Base-by-base conservation (phyloP, 1,140 invertebrate species). In the Drosophila guanche region DNA sequence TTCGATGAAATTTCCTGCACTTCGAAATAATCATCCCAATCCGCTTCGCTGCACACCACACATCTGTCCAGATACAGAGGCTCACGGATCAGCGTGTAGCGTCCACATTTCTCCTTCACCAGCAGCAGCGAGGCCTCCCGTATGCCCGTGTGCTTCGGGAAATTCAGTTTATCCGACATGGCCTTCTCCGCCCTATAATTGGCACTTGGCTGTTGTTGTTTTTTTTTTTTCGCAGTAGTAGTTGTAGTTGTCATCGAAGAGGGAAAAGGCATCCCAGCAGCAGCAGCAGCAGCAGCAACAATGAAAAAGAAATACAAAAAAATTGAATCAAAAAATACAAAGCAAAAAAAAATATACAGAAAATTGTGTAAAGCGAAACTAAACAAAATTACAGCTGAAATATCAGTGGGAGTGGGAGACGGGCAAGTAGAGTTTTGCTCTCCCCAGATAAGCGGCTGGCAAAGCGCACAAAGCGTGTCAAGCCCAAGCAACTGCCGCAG, bases 1-100 rank as follows among this genome's bases (percentile, higher is more conserved):
- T 97, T 98, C 53, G 96, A 97, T 68, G 95, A 94, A 67, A 98
- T 94, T 92, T 99, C 97, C 92, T 98, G 97, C 76, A 99, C 94
- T 94, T 99, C 98, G 92, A 99, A 98, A 91, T 97, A 97, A 91
- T 98, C 97, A 90, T 97, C 96, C 84, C 95, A 95, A 85, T 97
- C 96, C 50, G 95, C 94, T 86, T 98, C 97, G 71, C 95, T 95
- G 76, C 96, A 96, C 42, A 98, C 95, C 61, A 98, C 96, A 92
- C 97, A 98, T 83, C 96, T 95, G 90, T 98, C 96, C 70, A 98
- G 93, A 92, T 96, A 96, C 53, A 98, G 93, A 27, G 97, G 97
- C 89, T 98, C 97, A 90, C 97, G 94, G 59, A 97, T 93, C 47
- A 97, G 93, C 47, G 96, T 95, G 90, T 97, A 97, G 85, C 97